Conservation (phyloP, 2,113 vertebrate species). For the Heterocephalus glaber region DNA sequence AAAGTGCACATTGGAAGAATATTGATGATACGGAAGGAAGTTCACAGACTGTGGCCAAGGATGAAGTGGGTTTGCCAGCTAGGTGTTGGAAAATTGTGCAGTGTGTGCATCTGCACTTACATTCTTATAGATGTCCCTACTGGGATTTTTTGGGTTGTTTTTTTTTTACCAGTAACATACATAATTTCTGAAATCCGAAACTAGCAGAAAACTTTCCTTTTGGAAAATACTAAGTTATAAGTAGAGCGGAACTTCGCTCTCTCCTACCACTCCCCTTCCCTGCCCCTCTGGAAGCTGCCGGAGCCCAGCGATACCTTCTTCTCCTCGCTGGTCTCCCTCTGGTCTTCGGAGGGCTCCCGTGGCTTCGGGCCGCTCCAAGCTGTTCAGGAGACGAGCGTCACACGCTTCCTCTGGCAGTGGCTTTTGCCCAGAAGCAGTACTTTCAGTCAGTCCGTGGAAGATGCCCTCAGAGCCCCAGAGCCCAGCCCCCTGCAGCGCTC, state of each 20-base stretch:
- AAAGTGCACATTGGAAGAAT: rapidly evolving
- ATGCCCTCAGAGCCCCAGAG: neutral
- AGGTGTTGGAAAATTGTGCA: rapidly evolving
- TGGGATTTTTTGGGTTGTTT: neutral
- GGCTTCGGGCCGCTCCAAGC: neutral
- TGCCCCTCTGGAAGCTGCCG: neutral
- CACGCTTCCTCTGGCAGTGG: neutral
- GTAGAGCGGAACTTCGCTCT: neutral
- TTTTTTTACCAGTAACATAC: neutral
- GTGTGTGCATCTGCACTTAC: too few relatives aligned
- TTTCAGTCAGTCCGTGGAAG: neutral
- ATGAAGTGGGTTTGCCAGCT: neutral
- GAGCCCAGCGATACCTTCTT: conserved; percentile 60
- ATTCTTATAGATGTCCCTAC: neutral
- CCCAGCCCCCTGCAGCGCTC: neutral
- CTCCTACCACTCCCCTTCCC: neutral
- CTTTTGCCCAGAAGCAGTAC: neutral
- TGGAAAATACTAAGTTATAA: neutral
- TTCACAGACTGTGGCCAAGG: rapidly evolving
- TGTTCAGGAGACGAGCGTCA: neutral
- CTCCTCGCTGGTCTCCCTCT: neutral
- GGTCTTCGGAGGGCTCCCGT: neutral
- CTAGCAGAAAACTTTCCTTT: neutral
- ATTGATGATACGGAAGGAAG: rapidly evolving
- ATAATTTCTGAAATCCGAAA: neutral